Evolutionary conservation across 1,140 invertebrate genomes (phyloP).

Genomic region (Pseudomyrmex sp.): DNA sequence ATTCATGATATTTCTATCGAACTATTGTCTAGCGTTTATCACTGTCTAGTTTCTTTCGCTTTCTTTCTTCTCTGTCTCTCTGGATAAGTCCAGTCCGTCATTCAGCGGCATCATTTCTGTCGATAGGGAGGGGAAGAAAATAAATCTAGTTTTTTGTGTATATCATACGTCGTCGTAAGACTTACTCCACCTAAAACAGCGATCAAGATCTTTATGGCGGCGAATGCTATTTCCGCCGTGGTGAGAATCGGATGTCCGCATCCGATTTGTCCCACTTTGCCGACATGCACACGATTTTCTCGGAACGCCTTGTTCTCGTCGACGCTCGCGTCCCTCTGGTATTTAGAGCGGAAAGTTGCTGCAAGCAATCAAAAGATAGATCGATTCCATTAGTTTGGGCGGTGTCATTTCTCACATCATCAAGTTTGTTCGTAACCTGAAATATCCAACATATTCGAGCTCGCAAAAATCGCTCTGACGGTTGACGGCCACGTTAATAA

Average conservation of each 20-base stretch:
- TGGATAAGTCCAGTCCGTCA: constrained; percentile 41
- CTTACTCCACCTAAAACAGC: constrained; percentile 80
- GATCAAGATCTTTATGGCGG: constrained; percentile 80
- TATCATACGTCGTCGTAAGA: constrained; percentile 75
- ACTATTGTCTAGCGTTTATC: neutral
- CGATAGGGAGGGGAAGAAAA: constrained; percentile 1
- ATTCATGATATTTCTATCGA: constrained; percentile 13
- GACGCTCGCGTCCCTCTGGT: constrained; percentile 47
- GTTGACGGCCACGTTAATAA: too few species aligned
- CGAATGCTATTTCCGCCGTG: constrained; percentile 45
- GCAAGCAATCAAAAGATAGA: constrained; percentile 81
- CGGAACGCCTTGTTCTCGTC: too few species aligned
- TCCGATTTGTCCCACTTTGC: neutral
- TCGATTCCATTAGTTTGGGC: constrained; percentile 74
- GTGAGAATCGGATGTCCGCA: constrained; percentile 40
- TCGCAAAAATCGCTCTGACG: too few species aligned
- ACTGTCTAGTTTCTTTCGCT: neutral
- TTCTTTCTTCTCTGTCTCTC: constrained; percentile 15
- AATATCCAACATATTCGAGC: constrained; percentile 41
- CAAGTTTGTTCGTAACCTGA: constrained; percentile 50
- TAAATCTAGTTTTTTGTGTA: constrained; percentile 69
- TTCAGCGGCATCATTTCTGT: constrained; percentile 20
- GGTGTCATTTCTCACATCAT: neutral
- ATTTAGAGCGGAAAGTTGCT: constrained; percentile 68
- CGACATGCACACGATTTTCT: neutral